Conservation (phyloP, 2,113 vertebrate genomes). For the Sarotherodon lohbergeri region DNA sequence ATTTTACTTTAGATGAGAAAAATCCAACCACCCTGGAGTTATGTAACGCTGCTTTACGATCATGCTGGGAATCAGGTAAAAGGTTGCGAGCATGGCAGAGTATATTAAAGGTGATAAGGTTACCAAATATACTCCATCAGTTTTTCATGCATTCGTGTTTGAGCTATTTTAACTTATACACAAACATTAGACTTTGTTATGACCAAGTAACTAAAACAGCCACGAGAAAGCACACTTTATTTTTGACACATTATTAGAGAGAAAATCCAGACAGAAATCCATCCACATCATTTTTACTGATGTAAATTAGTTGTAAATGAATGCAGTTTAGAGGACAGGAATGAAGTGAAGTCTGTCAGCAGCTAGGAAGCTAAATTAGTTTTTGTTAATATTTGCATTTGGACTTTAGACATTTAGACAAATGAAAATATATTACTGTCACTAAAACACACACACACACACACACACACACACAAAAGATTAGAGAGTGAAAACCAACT, state of each 20-base stretch:
- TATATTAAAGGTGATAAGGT: not conserved
- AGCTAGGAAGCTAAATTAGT: not conserved
- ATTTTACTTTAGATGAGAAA: not conserved
- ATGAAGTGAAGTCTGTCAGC: not conserved
- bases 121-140: not conserved
- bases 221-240: not conserved
- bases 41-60: not conserved
- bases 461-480: not conserved
- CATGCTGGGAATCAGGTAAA: not conserved
- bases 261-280: not conserved
- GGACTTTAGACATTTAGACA: not conserved
- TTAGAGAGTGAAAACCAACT: not conserved
- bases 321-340: not conserved
- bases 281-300: not conserved
- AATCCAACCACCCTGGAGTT: not conserved
- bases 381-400: not conserved
- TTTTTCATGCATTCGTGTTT: not conserved
- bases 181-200: not conserved
- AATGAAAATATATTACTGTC: not conserved
- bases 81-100: not conserved
- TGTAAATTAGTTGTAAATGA: not conserved
- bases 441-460: not conserved
- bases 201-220: not conserved
- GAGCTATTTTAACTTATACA: not conserved
- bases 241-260: not conserved